phyloP scores from a whole-genome alignment of 2,113 vertebrate species.

The Hippocampus mohnikei region DNA sequence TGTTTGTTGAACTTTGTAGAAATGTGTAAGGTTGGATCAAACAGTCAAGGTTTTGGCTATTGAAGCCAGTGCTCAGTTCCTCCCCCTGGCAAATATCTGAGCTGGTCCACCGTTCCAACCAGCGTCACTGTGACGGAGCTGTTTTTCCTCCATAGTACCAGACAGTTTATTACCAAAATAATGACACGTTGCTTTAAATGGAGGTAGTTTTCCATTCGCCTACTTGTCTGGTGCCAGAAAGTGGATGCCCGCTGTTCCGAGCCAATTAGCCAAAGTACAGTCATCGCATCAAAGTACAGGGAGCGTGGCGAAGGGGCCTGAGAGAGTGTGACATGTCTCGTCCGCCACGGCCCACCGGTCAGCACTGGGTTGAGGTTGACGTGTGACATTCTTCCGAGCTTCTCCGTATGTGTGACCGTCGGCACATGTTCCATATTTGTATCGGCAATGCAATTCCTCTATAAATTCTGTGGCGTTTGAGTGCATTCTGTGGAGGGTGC shows the following conservation, averaged over 20 bases:
- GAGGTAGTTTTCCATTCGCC: slow-evolving; percentile 16
- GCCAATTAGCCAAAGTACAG: slow-evolving; percentile 65
- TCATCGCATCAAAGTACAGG: slow-evolving; percentile 39
- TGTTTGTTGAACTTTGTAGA: too few species aligned
- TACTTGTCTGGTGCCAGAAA: slow-evolving; percentile 26
- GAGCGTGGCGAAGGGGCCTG: slow-evolving; percentile 64
- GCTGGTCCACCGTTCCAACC: not conserved
- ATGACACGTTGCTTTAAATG: not conserved
- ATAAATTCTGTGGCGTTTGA: slow-evolving; percentile 27
- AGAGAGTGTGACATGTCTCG: slow-evolving; percentile 22
- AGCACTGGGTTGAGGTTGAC: slow-evolving; percentile 30
- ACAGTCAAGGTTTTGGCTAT: too few species aligned
- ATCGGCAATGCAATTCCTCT: slow-evolving; percentile 40
- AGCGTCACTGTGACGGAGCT: not conserved
- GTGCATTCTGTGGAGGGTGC: slow-evolving; percentile 33
- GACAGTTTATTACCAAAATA: not conserved
- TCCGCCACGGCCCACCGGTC: slow-evolving; percentile 27
- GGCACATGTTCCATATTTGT: slow-evolving; percentile 43
- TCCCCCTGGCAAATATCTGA: too few species aligned
- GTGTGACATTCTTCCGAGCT: slow-evolving; percentile 48
- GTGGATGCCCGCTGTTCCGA: slow-evolving; percentile 46
- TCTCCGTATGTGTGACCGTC: slow-evolving; percentile 16
- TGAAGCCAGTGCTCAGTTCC: too few species aligned
- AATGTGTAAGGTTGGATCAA: too few species aligned
- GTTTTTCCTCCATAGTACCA: not conserved